Percentiles rank a stretch among this genome's conserved stretches.
Evolutionary conservation across 2,888 invertebrate genomes (phyloP).

Genomic region (Nipponacmea schrenckii): DNA sequence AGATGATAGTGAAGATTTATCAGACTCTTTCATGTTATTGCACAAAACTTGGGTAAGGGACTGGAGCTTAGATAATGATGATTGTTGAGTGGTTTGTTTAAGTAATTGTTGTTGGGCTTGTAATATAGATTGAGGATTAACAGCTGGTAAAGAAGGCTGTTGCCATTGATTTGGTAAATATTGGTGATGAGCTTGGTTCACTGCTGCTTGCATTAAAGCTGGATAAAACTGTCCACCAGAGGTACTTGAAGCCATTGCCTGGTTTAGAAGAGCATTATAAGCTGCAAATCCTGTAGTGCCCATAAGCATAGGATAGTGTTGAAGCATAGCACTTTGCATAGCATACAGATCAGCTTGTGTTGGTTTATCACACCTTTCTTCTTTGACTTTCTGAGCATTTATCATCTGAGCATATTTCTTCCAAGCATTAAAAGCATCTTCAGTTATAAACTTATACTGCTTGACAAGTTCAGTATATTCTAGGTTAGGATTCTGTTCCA

Average conservation of each 20-base stretch:
- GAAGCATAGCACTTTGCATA: slow-evolving; percentile 1
- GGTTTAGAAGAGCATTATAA: not conserved
- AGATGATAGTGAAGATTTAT: not conserved
- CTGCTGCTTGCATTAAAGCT: slow-evolving; percentile 6
- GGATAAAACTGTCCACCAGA: not conserved
- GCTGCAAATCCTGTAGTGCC: not conserved
- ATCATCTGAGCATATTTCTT: slow-evolving; percentile 7
- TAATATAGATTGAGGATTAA: not conserved
- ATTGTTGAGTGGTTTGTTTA: not conserved
- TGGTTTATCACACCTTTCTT: not conserved
- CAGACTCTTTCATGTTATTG: slow-evolving; percentile 1
- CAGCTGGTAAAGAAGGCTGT: not conserved
- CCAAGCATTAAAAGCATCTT: slow-evolving; percentile 1
- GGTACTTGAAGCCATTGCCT: not conserved
- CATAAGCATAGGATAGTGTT: not conserved
- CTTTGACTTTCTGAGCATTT: not conserved
- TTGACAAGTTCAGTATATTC: not conserved
- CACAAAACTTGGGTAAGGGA: slow-evolving; percentile 3
- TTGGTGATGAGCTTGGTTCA: not conserved
- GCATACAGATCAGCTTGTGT: not conserved
- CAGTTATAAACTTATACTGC: not conserved
- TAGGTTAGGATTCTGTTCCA: not conserved
- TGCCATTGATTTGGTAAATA: not conserved
- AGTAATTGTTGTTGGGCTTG: slow-evolving; percentile 1
- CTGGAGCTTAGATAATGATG: slow-evolving; percentile 5